These are phyloP conservation scores for Eristalinus sepulchralis DNA, from an alignment of 2,888 invertebrate genomes.

Conservation along the genomic window DNA sequence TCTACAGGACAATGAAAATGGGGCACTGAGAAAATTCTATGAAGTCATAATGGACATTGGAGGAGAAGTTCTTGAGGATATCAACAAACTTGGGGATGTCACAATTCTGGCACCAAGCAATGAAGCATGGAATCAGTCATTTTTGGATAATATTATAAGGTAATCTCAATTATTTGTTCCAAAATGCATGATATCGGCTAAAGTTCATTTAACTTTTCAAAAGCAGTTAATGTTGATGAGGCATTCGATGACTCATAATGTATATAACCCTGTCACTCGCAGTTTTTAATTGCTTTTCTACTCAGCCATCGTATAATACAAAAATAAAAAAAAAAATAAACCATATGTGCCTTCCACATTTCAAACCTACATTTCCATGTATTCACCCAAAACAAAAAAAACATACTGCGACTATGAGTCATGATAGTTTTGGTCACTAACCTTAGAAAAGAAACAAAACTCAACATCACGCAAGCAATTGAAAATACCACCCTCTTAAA, in stretches of 20 bases:
- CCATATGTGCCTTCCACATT: background rate
- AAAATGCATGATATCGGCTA: no score
- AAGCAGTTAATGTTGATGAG: no score
- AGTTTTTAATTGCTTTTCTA: background rate
- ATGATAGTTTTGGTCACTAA: conserved; percentile 39
- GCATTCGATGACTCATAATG: no score
- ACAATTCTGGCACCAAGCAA: conserved; percentile 96
- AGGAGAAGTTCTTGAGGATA: conserved; percentile 87
- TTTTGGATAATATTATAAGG: conserved; percentile 87
- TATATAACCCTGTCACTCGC: no score
- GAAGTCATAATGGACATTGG: conserved; percentile 90
- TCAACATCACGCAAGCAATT: conserved; percentile 18
- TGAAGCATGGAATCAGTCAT: conserved; percentile 89
- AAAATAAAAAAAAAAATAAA: background rate
- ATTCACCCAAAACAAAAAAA: background rate
- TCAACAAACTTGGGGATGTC: conserved; percentile 87
- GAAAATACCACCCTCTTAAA: conserved; percentile 25
- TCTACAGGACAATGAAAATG: conserved; percentile 86
- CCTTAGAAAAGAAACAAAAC: conserved; percentile 3
- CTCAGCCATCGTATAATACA: background rate
- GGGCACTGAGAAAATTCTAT: conserved; percentile 91
- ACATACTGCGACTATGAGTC: conserved; percentile 25
- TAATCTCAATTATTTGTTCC: conserved; percentile 73
- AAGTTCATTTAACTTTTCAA: no score
- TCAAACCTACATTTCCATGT: background rate